A percentile compares a stretch with the other conserved stretches of the same genome.
Conservation (phyloP, 2,113 vertebrate species). For the Orientallactaga bullata region DNA sequence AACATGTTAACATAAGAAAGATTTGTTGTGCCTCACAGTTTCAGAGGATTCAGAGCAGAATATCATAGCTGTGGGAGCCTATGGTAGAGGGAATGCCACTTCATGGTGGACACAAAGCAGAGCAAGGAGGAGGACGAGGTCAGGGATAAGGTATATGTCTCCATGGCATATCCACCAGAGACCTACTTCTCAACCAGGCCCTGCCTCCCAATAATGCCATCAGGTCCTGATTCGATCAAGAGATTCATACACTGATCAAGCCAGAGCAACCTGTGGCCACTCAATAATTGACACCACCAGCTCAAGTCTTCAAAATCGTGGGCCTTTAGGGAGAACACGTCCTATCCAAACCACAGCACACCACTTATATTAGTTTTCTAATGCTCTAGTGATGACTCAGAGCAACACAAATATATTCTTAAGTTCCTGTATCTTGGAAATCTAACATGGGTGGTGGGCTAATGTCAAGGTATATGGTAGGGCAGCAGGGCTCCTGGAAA, state of each 20-base stretch:
- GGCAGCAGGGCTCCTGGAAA: background rate
- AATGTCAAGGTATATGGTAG: background rate
- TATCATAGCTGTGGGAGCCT: background rate
- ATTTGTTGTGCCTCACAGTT: background rate
- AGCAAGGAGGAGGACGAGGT: background rate
- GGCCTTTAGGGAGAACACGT: background rate
- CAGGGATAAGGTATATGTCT: background rate
- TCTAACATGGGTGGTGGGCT: background rate
- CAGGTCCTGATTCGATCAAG: no score
- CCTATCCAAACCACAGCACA: background rate
- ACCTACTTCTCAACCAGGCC: background rate
- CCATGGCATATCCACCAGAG: no score
- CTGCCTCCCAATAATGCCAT: no score
- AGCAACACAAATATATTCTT: background rate
- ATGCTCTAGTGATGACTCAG: background rate
- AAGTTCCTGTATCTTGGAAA: background rate
- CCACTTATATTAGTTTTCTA: background rate
- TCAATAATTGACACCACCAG: no score
- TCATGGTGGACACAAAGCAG: background rate
- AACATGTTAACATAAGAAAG: background rate
- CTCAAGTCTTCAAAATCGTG: no score
- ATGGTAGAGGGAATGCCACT: no score
- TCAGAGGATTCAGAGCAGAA: background rate
- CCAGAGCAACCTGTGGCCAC: no score
- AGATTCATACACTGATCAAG: no score